Conservation (phyloP, 2,888 invertebrate genomes). For the Melanostoma scalare region DNA sequence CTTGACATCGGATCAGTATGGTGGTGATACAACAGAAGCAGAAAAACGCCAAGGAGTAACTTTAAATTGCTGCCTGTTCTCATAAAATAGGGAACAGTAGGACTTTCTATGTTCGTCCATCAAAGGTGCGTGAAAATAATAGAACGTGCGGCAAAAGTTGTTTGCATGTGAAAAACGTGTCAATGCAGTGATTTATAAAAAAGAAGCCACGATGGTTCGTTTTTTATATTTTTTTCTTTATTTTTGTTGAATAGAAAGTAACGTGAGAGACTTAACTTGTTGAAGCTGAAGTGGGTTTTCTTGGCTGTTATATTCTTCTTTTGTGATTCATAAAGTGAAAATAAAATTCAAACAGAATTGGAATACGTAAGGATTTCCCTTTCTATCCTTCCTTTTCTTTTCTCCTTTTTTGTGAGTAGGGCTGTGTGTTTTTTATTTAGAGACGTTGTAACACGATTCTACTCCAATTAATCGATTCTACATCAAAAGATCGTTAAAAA, state of each 20-base stretch:
- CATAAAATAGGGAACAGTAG: constrained; percentile 39
- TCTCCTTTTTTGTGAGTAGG: not conserved
- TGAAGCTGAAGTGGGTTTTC: constrained; percentile 4
- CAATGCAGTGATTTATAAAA: constrained; percentile 27
- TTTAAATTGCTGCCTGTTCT: constrained; percentile 58
- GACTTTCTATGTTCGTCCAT: constrained; percentile 23
- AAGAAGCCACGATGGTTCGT: not conserved
- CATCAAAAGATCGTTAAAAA: not conserved
- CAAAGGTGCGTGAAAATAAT: constrained; percentile 68
- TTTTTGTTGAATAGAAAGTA: not conserved
- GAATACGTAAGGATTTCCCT: not conserved
- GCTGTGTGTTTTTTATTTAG: not conserved
- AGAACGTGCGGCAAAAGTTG: constrained; percentile 28
- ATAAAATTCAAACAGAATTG: constrained; percentile 7
- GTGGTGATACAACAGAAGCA: constrained; percentile 5
- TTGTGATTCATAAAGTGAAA: constrained; percentile 1
- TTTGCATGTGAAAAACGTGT: constrained; percentile 50
- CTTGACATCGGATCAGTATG: constrained; percentile 22
- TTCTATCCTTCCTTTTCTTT: not conserved
- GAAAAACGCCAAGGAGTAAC: constrained; percentile 35
- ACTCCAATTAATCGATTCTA: not conserved
- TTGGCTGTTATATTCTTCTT: constrained; percentile 1
- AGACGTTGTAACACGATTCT: not conserved
- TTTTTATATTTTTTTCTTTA: not conserved
- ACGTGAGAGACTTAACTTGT: constrained; percentile 17